Base-by-base conservation (phyloP, 2,888 invertebrate genomes). In the Synanthedon formicaeformis region DNA sequence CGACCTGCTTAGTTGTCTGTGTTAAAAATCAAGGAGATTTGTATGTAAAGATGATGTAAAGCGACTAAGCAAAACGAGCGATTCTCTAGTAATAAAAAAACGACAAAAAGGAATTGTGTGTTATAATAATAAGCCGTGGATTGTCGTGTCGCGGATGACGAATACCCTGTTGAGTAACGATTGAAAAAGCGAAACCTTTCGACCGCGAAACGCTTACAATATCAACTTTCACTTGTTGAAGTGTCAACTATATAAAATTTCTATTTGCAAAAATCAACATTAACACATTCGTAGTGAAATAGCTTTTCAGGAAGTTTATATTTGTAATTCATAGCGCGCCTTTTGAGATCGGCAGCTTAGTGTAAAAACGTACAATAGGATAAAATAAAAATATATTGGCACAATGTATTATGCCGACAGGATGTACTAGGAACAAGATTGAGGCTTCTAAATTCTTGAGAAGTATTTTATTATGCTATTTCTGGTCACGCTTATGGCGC, bases 401-500 rank as follows among this genome's bases (percentile, higher is more conserved):
- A n/a, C n/a, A 45, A 45, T 34, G 34, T 34, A 10, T 34, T 34
- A 45, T 13, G 49, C 61, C 65, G 70, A 71, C 75, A 75, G 75
- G 74, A 72, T 75, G 65, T 71, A 63, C 61, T 41, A 54, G 51
- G 54, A 50, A 53, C 70, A 70, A 63, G 63, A 68, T 68, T 68
- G 62, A 73, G 73, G 72, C 66, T 75, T 75, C 65, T 69, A 77
- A 78, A 69, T 75, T 78, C 75, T 79, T 60, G 75, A 78, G 78
- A 78, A 78, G 77, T 81, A 75, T 78, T 77, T 76, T 78, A 75
- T 55, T 78, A 82, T 77, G 81, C 72, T 82, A 83, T 83, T 82
- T 85, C 81, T 85, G 85, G 85, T 85, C 85, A 84, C 82, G 86
- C 82, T 85, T 82, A 80, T 79, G 79, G 82, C 84, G 81, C 85